Evolutionary conservation across 2,888 invertebrate species (phyloP), one percentile per base, ranked within the genome.

Genomic region (Calameuta filiformis): DNA sequence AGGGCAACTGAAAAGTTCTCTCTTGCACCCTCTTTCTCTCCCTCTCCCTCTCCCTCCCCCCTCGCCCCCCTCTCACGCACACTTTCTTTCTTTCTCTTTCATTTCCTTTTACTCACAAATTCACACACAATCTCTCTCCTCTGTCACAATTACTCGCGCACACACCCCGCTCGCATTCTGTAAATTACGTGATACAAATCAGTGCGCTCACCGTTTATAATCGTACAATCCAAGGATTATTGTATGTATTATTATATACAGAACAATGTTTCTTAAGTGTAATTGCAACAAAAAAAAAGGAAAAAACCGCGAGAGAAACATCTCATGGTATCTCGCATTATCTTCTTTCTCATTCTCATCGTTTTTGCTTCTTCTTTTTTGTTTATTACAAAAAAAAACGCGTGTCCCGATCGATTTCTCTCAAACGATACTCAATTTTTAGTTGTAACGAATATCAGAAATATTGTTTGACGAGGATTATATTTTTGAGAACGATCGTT

Each of bases 171-270:
- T 79, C 40, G 78, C 37, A 56, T 71, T 83, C 77, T 79, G 80
- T 68, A 80, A 81, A 56, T 77, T 76, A 85, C 82, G 85, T 87
- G 85, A 84, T 90, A 89, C 89, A 89, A 89, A 89, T 89, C 88
- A 88, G 88, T 89, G 89, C 89, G 88, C 87, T 89, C 30, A 34
- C 88, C 84, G 87, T 86, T 85, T 87, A 86, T 87, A 87, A 88
- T 87, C 85, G 85, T 88, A 88, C 86, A 88, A 88, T 89, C 85
- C 87, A 89, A 86, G 15, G 83, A 84, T 83, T 85, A 84, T 87
- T 83, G 82, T 87, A 86, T 87, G 86, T 85, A 86, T 84, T 69
- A 76, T 79, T 79, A 75, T 80, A 80, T 79, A 82, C 81, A 82
- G 76, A 69, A 37, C 85, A 87, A 87, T 85, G 82, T 86, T 85